Percentiles rank a stretch among this genome's conserved stretches.
These are phyloP conservation scores for Erannis defoliaria DNA, from an alignment of 2,888 invertebrate genomes.

Conservation along the genomic window DNA sequence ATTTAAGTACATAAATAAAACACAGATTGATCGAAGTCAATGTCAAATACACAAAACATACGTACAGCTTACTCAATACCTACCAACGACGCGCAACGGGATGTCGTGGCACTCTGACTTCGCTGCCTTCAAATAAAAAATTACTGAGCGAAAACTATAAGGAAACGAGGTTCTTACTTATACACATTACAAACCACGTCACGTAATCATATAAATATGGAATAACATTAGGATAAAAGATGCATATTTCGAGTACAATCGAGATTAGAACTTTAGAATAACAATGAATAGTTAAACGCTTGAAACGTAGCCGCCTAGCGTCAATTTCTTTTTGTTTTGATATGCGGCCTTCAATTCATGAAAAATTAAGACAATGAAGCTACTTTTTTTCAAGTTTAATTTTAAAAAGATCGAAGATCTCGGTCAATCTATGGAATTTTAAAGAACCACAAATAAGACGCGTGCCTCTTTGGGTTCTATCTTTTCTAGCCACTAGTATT, in stretches of 20 bases:
- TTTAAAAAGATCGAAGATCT: constrained; percentile 57
- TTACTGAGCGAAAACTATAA: constrained; percentile 55
- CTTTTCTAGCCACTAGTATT: constrained; percentile 52
- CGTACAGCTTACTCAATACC: neutral
- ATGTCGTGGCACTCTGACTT: constrained; percentile 46
- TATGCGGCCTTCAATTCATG: too few species aligned
- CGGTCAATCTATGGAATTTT: constrained; percentile 75
- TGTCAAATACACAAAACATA: constrained; percentile 35
- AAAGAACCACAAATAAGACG: constrained; percentile 67
- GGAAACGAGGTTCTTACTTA: constrained; percentile 25
- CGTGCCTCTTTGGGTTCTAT: constrained; percentile 72
- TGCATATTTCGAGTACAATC: constrained; percentile 5
- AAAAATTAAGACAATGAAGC: constrained; percentile 23
- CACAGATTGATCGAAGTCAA: constrained; percentile 52
- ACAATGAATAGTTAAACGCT: constrained; percentile 8
- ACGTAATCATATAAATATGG: constrained; percentile 9
- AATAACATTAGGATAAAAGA: constrained; percentile 1
- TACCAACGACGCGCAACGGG: constrained; percentile 48
- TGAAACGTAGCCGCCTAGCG: neutral
- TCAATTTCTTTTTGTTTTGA: too few species aligned
- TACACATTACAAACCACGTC: constrained; percentile 6
- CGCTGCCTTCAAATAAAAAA: constrained; percentile 57
- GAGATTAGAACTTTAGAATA: neutral
- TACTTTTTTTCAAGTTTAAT: constrained; percentile 45
- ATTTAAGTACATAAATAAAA: constrained; percentile 27